Evolutionary conservation across 2,797 vertebrate species (phyloP), one percentile per base, ranked within the genome.

Genomic region (Neosilurus hyrtlii): DNA sequence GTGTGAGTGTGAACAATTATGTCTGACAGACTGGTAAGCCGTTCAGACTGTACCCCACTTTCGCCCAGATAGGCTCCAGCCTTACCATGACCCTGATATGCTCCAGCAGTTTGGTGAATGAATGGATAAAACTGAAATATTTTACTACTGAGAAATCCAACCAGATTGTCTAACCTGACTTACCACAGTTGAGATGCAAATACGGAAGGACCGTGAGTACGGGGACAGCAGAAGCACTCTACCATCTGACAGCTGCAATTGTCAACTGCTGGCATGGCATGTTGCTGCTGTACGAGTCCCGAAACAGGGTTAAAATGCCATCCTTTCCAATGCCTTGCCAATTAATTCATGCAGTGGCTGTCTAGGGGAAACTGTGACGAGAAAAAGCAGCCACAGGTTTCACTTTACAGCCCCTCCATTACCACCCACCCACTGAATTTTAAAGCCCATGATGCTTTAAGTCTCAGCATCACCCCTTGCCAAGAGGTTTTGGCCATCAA

Each of bases 201-300:
- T 18, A 66, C 2, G 9, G 84, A 63, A 87, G 83, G 88, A 59
- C 65, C 61, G 75, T 79, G 37, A 54, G 54, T 80, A 86, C 85
- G 87, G 88, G 86, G 84, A 89, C 89, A 93, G 92, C 91, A 92
- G 93, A 90, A 90, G 88, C 89, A 85, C 83, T 86, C 83, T 87
- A 89, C 89, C 93, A 93, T 92, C 92, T 91, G 95, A 96, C 97
- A 98, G 96, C 95, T 97, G 96, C 96, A 93, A 94, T 94, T 94
- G 93, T 95, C 96, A 97, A 97, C 96, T 97, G 96, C 92, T 93
- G 91, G 92, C 94, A 93, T 95, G 95, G 95, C 94, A 91, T 87
- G 92, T 94, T 86, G 92, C 94, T 94, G 93, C 92, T 95, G 94
- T 92, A 95, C 88, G 94, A 95, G 95, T 97, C 96, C 96, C 96